Evolutionary conservation across 1,140 invertebrate genomes (phyloP).

Genomic region (Ostrea edulis): DNA sequence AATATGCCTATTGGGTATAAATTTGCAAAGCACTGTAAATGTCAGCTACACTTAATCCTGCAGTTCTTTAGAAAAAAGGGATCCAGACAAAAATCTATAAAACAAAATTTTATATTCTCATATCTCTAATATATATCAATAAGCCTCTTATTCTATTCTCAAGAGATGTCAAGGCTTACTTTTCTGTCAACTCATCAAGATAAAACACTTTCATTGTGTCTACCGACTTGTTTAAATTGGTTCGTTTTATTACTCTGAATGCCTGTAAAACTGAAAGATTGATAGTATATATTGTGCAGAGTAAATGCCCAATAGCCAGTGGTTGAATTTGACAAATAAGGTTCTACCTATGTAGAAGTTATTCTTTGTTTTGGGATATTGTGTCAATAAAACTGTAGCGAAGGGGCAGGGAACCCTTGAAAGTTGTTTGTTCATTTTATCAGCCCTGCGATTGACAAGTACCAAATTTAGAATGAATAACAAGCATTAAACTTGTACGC

Average conservation of each 20-base stretch:
- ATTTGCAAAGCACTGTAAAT: background rate
- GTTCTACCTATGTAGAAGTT: background rate
- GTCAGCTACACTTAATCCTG: background rate
- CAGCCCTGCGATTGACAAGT: background rate
- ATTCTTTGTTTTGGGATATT: background rate
- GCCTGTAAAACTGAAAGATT: conserved; percentile 10
- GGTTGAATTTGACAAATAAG: conserved; percentile 26
- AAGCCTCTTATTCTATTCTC: background rate
- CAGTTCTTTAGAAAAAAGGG: background rate
- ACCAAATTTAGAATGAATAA: background rate
- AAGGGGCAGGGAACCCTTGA: conserved; percentile 11
- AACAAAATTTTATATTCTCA: background rate
- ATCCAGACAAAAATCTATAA: background rate
- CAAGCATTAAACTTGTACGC: background rate
- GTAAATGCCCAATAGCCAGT: conserved; percentile 16
- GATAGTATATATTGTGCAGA: conserved; percentile 25
- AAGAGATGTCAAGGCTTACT: conserved; percentile 5
- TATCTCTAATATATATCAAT: background rate
- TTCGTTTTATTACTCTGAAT: background rate
- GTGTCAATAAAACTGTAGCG: conserved; percentile 23
- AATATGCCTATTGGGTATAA: background rate
- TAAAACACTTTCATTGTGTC: conserved; percentile 19
- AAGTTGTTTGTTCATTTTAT: conserved; percentile 19
- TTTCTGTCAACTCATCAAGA: conserved; percentile 33
- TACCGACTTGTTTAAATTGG: background rate